Base-by-base conservation (phyloP, 2,113 vertebrate genomes). In the Amia ocellicauda region DNA sequence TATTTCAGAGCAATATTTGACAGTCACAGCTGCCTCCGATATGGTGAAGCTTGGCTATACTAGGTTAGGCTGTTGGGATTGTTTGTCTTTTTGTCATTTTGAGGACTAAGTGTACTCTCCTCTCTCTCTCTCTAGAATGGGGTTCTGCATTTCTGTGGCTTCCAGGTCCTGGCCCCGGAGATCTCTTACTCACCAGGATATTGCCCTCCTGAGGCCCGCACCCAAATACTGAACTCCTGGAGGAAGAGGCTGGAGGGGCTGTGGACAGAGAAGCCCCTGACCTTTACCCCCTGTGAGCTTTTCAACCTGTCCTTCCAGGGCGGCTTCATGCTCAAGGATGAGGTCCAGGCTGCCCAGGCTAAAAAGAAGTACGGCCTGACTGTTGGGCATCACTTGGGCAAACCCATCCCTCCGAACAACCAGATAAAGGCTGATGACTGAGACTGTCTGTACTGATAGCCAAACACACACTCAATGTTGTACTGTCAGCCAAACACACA, bases 151-250 rank as follows among this genome's bases (percentile, higher is more conserved):
- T 92, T 91, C 77, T 93, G 91, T 57, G 89, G 92, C 75, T 93
- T 93, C 74, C 88, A 92, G 72, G 84, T 92, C 45, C 71, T 93
- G 58, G 87, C 86, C 20, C 90, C 93, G 54, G 91, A 94, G 8
- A 85, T 93, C 61, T 84, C 79, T 49, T 93, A 89, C 59, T 71
- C 88, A 54, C 79, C 89, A 0, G 71, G 69, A 1, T 41, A 69
- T 4, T 50, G 68, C 3, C 36, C 86, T 0, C 1, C 55, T 0
- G 85, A 89, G 4, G 73, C 3, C 1, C 71, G 81, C 1, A 24
- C 13, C 17, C 19, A 74, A 54, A 84, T 92, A 78, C 75, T 83
- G 17, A 73, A 87, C 0, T 76, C 58, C 0, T 94, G 92, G 92
- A 74, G 79, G 28, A 71, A 60, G 7, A 81, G 90, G 4, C 75